phyloP scores from a whole-genome alignment of 2,888 invertebrate genomes.

The Lithophane leautieri region DNA sequence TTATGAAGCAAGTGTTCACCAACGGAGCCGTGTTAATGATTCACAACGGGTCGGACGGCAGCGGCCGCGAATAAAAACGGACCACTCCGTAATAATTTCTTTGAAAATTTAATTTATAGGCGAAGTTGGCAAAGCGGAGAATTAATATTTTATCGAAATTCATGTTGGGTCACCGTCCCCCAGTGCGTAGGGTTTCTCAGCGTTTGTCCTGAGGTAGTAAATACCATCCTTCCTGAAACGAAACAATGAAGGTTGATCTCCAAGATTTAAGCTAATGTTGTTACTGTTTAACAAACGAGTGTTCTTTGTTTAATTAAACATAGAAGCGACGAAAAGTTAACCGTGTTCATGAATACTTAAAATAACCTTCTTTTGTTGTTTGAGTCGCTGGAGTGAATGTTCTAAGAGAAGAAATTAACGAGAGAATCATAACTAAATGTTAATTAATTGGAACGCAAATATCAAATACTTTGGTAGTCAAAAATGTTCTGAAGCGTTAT shows the following conservation, averaged over 20 bases:
- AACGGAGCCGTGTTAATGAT: conserved; percentile 57
- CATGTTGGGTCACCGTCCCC: conserved; percentile 73
- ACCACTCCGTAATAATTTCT: conserved; percentile 73
- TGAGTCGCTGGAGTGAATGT: conserved; percentile 50
- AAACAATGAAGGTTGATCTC: conserved; percentile 80
- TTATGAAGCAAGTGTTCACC: conserved; percentile 43
- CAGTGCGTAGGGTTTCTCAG: conserved; percentile 88
- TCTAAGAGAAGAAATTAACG: conserved; percentile 47
- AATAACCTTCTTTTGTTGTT: conserved; percentile 76
- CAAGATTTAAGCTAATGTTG: conserved; percentile 79
- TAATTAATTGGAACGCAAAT: conserved; percentile 57
- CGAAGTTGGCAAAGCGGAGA: conserved; percentile 78
- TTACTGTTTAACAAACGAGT: conserved; percentile 76
- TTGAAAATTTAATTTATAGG: conserved; percentile 81
- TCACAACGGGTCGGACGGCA: conserved; percentile 61
- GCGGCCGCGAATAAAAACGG: conserved; percentile 69
- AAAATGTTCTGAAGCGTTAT: conserved; percentile 25
- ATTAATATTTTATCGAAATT: conserved; percentile 78
- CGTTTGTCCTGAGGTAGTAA: conserved; percentile 89
- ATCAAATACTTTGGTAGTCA: conserved; percentile 29
- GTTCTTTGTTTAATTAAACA: conserved; percentile 82
- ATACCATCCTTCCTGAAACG: conserved; percentile 89
- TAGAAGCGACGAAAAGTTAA: conserved; percentile 73
- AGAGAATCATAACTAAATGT: conserved; percentile 55
- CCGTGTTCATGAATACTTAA: conserved; percentile 74